Base-by-base conservation (phyloP, 1,140 invertebrate species). In the Brevipalpus yothersi region DNA sequence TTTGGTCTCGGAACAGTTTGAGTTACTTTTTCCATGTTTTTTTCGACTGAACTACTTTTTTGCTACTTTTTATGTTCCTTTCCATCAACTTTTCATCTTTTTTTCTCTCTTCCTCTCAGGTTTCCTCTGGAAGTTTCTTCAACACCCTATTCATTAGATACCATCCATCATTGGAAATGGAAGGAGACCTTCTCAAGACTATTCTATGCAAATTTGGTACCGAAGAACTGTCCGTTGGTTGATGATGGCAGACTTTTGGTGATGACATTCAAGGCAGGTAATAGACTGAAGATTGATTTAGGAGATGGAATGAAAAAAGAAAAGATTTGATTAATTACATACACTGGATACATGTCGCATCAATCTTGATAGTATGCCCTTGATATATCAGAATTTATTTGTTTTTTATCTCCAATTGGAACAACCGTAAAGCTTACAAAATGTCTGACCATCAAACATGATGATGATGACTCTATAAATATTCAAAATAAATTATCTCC, bases 141-240 rank as follows among this genome's bases (percentile, higher is more conserved):
- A 93, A 93, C 74, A 91, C 91, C 68, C 83, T 93, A 54, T 84
- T 90, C 51, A 86, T 92, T 17, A 76, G 89, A 51, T 92, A 91
- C 72, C 87, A 92, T 72, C 84, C 84, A 4, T 81, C 80, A n/a
- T 73, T 92, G 61, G 87, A 92, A 75, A 85, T 91, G 79, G 87
- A 90, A 66, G 87, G 86, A 1, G 89, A 93, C 71, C 87, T 92
- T 72, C 84, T 91, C 53, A 91, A 91, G 66, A 92, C 87, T 10
- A 85, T 92, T 64, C 84, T 92, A 0, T 92, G 89, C 68, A 76
- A 87, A 53, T 92, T 66, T 60, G 61, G 62, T 51, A 58, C 63
- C 19, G 63, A 61, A 21, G 57, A 58, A 21, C 57, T 65, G 15
- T 58, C 57, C 17, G 19, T 62, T 31, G 63, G 63, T 19, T 64